A percentile compares a stretch with the other conserved stretches of the same genome.
These are phyloP conservation scores for Nothoprocta perdicaria DNA, from an alignment of 2,113 vertebrate genomes.

Conservation along the genomic window DNA sequence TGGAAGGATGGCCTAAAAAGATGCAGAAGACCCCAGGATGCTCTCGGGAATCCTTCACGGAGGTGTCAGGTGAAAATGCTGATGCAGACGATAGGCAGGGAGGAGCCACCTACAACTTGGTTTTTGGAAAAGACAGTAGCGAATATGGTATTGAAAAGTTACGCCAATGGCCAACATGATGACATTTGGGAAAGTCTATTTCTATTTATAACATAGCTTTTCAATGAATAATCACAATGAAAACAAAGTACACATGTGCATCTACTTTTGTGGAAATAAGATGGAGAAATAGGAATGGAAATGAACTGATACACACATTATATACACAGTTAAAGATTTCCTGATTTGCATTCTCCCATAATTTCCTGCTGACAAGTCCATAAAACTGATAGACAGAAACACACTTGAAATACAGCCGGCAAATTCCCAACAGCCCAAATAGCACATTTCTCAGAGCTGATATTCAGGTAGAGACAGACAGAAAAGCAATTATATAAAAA, in stretches of 20 bases:
- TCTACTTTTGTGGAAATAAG: not conserved
- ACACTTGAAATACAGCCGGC: not conserved
- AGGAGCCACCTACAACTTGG: not conserved
- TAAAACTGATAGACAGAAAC: constrained; percentile 3
- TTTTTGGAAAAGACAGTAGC: not conserved
- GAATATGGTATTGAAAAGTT: not conserved
- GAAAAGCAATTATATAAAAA: constrained; percentile 6
- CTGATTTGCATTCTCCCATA: not conserved
- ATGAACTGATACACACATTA: not conserved
- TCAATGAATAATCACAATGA: not conserved
- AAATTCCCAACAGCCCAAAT: not conserved
- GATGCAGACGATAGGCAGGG: not conserved
- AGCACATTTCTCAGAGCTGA: not conserved
- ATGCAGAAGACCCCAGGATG: not conserved
- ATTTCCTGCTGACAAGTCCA: constrained; percentile 35
- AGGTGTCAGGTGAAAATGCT: not conserved
- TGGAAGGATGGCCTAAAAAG: not conserved
- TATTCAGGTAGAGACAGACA: not conserved
- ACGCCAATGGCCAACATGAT: not conserved
- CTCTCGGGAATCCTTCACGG: fast-evolving
- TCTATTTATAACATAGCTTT: not conserved
- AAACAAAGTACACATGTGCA: not conserved
- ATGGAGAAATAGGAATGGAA: not conserved
- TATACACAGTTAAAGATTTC: constrained; percentile 17
- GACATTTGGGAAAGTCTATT: not conserved